phyloP scores from a whole-genome alignment of 2,797 vertebrate genomes.

The Smutsia temminckii region DNA sequence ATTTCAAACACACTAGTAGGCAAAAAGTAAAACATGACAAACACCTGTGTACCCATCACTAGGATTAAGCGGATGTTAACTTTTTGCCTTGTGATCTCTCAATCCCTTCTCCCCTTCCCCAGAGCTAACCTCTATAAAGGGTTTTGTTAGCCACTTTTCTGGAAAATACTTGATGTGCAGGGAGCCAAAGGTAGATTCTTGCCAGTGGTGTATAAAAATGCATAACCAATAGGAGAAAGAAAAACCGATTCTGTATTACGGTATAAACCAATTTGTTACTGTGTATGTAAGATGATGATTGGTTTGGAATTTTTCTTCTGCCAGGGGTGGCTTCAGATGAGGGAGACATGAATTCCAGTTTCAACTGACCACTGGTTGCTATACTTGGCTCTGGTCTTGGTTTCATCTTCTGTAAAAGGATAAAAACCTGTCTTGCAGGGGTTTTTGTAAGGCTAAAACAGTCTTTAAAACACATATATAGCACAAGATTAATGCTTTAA shows the following conservation, averaged over 20 bases:
- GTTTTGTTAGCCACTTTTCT: slow-evolving; percentile 15
- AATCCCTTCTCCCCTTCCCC: neutral
- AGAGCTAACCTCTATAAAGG: neutral
- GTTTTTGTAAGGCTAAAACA: neutral
- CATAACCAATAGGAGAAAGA: neutral
- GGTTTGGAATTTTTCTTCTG: slow-evolving; percentile 12
- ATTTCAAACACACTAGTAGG: neutral
- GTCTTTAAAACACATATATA: neutral
- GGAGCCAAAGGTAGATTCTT: neutral
- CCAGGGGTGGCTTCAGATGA: neutral
- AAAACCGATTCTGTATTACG: neutral
- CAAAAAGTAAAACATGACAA: neutral
- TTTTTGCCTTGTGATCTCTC: neutral
- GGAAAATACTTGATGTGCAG: neutral
- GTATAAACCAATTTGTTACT: neutral
- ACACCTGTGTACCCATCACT: neutral
- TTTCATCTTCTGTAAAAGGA: neutral
- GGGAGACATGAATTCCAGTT: neutral
- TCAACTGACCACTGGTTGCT: neutral
- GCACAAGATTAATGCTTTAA: slow-evolving; percentile 16
- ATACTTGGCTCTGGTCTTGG: neutral
- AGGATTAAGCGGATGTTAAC: neutral
- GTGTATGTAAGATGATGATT: neutral
- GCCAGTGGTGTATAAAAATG: neutral
- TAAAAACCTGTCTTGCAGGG: neutral